Conservation (phyloP, 1,140 invertebrate genomes). For the Drosophila varians region DNA sequence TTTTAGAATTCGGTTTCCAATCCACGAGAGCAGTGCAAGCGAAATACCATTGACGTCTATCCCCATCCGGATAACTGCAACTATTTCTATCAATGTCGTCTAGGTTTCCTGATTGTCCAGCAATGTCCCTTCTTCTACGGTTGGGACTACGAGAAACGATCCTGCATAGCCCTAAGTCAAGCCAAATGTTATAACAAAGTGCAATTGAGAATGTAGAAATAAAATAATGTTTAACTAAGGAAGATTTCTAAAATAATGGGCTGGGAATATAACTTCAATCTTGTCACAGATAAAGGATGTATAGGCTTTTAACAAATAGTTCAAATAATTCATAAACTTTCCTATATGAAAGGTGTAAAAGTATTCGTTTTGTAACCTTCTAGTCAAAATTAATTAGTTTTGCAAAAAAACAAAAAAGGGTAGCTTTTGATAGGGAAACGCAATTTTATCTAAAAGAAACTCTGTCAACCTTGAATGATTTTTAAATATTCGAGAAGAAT, state of each 20-base stretch:
- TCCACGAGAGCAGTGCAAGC: constrained; percentile 66
- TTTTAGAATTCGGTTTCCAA: constrained; percentile 35
- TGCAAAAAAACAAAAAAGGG: neutral
- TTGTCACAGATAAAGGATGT: no score
- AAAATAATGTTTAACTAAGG: neutral
- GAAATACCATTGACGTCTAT: constrained; percentile 60
- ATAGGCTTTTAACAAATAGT: no score
- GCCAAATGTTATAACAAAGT: constrained; percentile 62
- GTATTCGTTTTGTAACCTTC: neutral
- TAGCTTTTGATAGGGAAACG: neutral
- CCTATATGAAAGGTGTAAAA: no score
- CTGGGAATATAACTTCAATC: no score
- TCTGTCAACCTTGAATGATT: constrained; percentile 9
- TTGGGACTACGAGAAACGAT: constrained; percentile 70
- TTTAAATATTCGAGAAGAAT: neutral
- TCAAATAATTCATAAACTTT: no score
- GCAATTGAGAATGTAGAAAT: constrained; percentile 8
- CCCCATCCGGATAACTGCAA: constrained; percentile 77
- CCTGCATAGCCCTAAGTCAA: constrained; percentile 52
- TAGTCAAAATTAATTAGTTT: neutral
- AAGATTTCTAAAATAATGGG: neutral
- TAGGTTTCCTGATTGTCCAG: constrained; percentile 67
- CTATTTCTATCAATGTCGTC: constrained; percentile 70
- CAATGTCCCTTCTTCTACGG: constrained; percentile 76
- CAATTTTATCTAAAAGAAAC: neutral